Evolutionary conservation across 2,113 vertebrate species (phyloP).

Genomic region (Naja naja): DNA sequence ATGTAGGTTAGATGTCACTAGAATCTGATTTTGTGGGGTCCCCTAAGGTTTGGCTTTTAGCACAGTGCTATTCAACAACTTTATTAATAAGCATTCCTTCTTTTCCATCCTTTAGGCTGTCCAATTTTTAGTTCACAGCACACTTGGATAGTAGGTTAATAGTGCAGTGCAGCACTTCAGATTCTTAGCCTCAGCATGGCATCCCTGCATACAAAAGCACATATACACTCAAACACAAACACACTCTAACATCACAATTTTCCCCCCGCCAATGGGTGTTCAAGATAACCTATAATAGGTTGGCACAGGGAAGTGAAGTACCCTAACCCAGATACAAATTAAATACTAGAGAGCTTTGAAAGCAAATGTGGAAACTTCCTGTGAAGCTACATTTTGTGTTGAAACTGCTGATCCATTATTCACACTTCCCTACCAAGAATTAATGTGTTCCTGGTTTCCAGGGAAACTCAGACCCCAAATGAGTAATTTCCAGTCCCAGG

Average conservation of each 20-base stretch:
- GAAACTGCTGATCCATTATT: background rate
- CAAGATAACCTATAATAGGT: background rate
- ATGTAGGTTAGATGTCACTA: background rate
- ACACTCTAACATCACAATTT: background rate
- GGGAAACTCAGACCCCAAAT: constrained; percentile 34
- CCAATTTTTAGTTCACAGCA: background rate
- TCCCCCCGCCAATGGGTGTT: background rate
- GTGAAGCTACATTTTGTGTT: background rate
- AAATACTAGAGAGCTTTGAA: background rate
- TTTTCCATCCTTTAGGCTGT: background rate
- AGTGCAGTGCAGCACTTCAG: background rate
- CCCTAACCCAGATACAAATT: background rate
- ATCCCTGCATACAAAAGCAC: background rate
- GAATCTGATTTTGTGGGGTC: background rate
- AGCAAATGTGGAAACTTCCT: background rate
- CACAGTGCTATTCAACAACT: background rate
- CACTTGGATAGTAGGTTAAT: background rate
- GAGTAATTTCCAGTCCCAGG: constrained; percentile 42
- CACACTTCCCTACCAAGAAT: background rate
- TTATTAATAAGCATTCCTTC: background rate
- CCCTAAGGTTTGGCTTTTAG: background rate
- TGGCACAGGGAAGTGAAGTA: background rate
- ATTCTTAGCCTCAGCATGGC: background rate
- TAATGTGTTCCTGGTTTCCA: constrained; percentile 30
- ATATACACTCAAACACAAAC: background rate